Evolutionary conservation across 2,888 invertebrate genomes (phyloP), one percentile per base, ranked within the genome.

Genomic region (Caenorhabditis sp.): DNA sequence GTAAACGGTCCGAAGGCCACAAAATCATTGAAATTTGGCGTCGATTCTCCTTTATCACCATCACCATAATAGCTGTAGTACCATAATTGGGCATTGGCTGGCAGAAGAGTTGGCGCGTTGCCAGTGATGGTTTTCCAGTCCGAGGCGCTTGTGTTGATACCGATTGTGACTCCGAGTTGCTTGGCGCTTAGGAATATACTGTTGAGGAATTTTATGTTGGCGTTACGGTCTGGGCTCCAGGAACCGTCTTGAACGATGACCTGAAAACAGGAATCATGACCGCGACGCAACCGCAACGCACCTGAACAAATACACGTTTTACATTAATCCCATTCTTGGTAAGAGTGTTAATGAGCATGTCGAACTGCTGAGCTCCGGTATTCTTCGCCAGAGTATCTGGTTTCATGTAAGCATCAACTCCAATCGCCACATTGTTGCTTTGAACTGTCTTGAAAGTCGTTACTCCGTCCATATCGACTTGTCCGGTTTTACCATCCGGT

Each of bases 1-100:
- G n/a, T 47, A 20, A 44, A 64, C 2, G 64, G 64, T 15, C 64
- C 64, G 26, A 64, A 64, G 4, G 64, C 22, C 26, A 26, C 26
- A 40, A 47, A 64, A 18, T 64, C 64, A 37, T 9, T 11, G 50
- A 47, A 64, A 50, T 26, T 24, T 28, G 44, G 64, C 24, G 26
- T 11, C 5, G 64, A 37, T n/a, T 64, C 64, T 22, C 64, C 64
- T 15, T 15, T 18, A 8, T 11, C n/a, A 11, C 64, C 64, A n/a
- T 24, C n/a, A 9, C 50, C 9, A 5, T 64, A 40, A n/a, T 22
- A 37, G n/a, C 26, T 64, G 22, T 20, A 26, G n/a, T 50, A 64
- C 64, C 64, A 47, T 5, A 64, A 20, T 13, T n/a, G 24, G 2
- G 44, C 47, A 15, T 28, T 1, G 18, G 28, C 1, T 1, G 24